phyloP scores from a whole-genome alignment of 2,888 invertebrate genomes.

The Chrysolina oricalcia region DNA sequence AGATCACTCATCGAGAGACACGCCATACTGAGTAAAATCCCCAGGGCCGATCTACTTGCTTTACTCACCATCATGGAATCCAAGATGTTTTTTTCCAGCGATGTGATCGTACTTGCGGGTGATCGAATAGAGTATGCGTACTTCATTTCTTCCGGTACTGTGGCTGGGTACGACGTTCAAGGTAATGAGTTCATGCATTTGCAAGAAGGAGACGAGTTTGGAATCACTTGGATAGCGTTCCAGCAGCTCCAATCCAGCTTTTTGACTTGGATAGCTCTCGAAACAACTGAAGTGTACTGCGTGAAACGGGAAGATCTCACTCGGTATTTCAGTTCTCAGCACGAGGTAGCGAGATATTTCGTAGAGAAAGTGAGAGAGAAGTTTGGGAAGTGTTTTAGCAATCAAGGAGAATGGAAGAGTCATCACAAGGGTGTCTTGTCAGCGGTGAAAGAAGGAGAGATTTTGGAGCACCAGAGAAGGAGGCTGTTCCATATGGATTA shows the following conservation, averaged over 20 bases:
- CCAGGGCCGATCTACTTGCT: constrained; percentile 65
- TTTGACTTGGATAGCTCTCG: constrained; percentile 59
- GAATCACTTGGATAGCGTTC: constrained; percentile 63
- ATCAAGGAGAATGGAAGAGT: neutral
- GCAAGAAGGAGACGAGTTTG: constrained; percentile 74
- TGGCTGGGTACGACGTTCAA: constrained; percentile 69
- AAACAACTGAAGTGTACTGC: constrained; percentile 66
- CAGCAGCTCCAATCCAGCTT: constrained; percentile 19
- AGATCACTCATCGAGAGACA: constrained; percentile 72
- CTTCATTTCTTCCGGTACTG: constrained; percentile 73
- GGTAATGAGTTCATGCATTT: constrained; percentile 74
- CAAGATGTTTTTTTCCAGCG: constrained; percentile 53
- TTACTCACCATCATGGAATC: constrained; percentile 42
- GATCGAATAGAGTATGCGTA: constrained; percentile 71
- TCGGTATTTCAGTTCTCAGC: neutral
- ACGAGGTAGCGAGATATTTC: constrained; percentile 15
- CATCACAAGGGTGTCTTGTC: neutral
- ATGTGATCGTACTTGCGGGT: constrained; percentile 70
- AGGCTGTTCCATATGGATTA: no score
- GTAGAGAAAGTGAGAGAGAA: neutral
- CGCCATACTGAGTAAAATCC: constrained; percentile 70
- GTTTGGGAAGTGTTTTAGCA: neutral
- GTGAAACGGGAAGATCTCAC: neutral
- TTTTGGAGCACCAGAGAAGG: neutral
- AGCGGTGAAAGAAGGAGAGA: constrained; percentile 4